Evolutionary conservation across 2,888 invertebrate genomes (phyloP).

Genomic region (Micropterix aruncella): DNA sequence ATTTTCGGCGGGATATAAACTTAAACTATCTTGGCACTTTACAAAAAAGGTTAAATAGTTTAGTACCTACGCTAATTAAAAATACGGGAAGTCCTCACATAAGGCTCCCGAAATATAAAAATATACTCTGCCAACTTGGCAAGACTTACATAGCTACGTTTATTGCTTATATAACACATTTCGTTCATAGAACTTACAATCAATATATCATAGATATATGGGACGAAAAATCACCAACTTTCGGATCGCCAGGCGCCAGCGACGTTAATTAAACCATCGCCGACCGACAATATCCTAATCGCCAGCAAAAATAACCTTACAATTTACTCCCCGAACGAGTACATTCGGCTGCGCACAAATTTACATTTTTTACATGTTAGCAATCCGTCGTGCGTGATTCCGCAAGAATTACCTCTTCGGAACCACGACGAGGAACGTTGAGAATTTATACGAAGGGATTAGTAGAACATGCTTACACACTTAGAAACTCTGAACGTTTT

Average conservation of each 20-base stretch:
- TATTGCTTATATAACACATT: background rate
- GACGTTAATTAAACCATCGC: background rate
- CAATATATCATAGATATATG: conserved; percentile 99
- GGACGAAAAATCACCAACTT: conserved; percentile 72
- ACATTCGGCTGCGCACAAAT: background rate
- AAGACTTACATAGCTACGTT: background rate
- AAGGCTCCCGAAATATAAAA: background rate
- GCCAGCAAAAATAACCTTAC: conserved; percentile 10
- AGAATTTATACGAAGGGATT: conserved; percentile 1
- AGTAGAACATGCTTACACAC: background rate
- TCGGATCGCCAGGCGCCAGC: conserved; percentile 17
- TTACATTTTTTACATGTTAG: no score
- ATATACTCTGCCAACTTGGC: background rate
- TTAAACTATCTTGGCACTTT: no score
- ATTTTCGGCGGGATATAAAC: no score
- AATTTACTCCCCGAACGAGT: background rate
- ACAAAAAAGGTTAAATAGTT: no score
- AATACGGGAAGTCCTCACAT: background rate
- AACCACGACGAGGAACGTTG: conserved; percentile 27
- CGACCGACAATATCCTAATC: conserved; percentile 6
- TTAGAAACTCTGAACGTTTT: background rate
- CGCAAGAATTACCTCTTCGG: conserved; percentile 41
- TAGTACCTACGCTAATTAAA: no score
- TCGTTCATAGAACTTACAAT: conserved; percentile 92
- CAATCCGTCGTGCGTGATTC: conserved; percentile 7